Conservation (phyloP, 2,113 vertebrate species). For the Erinaceus europaeus region DNA sequence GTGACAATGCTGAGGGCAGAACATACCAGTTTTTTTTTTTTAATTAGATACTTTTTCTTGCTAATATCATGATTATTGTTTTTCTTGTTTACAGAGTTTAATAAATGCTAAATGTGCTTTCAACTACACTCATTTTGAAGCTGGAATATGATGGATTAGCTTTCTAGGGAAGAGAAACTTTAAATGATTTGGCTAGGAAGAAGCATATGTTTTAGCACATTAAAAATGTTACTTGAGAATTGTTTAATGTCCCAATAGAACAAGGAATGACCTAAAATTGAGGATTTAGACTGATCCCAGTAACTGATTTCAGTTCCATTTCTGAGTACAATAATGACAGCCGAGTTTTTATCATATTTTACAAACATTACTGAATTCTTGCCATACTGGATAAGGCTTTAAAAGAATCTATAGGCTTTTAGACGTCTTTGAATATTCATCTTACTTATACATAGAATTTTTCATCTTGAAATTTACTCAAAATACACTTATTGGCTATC, state of each 20-base stretch:
- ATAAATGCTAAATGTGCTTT: not conserved
- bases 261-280: conserved; percentile 51
- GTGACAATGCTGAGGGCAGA: not conserved
- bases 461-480: not conserved
- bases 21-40: not conserved
- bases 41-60: conserved; percentile 7
- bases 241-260: conserved; percentile 44
- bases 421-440: not conserved
- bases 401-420: not conserved
- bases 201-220: conserved; percentile 39
- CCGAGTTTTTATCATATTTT: not conserved
- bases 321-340: not conserved
- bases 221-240: conserved; percentile 38
- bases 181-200: not conserved
- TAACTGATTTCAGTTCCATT: conserved; percentile 2
- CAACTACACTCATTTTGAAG: not conserved
- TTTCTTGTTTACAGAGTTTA: not conserved
- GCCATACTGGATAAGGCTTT: not conserved
- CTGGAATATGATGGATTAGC: not conserved
- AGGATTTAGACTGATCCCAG: conserved; percentile 3
- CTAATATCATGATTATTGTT: not conserved
- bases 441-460: not conserved
- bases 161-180: not conserved
- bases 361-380: conserved; percentile 1
- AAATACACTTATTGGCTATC: not conserved